phyloP scores from a whole-genome alignment of 1,140 invertebrate genomes.

The Neodiprion virginianus region DNA sequence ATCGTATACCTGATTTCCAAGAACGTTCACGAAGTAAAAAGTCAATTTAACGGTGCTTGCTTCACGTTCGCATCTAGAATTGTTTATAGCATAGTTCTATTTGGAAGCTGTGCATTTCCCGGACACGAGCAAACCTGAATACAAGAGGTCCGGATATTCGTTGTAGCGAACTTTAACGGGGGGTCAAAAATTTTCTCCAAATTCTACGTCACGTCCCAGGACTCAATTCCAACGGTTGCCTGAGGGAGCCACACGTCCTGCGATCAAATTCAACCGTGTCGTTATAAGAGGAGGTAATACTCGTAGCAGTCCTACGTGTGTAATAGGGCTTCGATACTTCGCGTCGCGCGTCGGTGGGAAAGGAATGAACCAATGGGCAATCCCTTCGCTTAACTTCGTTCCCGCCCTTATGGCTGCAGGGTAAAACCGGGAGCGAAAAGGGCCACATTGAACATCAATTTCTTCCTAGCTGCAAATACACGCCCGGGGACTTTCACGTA shows the following conservation, averaged over 20 bases:
- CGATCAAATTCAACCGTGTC: conserved; percentile 5
- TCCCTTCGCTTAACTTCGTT: too few species aligned
- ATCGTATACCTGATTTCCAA: too few species aligned
- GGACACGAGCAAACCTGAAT: not conserved
- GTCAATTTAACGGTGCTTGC: too few species aligned
- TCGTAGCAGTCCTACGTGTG: not conserved
- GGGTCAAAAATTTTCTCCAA: not conserved
- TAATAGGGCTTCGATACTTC: not conserved
- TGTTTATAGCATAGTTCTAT: too few species aligned
- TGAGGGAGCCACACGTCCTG: not conserved
- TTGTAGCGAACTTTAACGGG: too few species aligned
- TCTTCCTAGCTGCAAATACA: not conserved
- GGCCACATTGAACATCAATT: not conserved
- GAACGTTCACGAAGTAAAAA: too few species aligned
- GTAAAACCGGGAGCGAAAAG: not conserved
- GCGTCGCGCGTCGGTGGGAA: too few species aligned
- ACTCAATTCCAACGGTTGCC: not conserved
- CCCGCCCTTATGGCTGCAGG: too few species aligned
- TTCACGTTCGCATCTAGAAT: too few species aligned
- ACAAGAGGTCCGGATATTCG: not conserved
- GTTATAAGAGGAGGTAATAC: not conserved
- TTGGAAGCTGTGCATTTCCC: not conserved
- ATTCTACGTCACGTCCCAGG: not conserved
- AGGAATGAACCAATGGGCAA: too few species aligned
- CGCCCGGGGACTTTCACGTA: not conserved